phyloP scores from a whole-genome alignment of 2,888 invertebrate genomes.

The Drosophila imparisetae region DNA sequence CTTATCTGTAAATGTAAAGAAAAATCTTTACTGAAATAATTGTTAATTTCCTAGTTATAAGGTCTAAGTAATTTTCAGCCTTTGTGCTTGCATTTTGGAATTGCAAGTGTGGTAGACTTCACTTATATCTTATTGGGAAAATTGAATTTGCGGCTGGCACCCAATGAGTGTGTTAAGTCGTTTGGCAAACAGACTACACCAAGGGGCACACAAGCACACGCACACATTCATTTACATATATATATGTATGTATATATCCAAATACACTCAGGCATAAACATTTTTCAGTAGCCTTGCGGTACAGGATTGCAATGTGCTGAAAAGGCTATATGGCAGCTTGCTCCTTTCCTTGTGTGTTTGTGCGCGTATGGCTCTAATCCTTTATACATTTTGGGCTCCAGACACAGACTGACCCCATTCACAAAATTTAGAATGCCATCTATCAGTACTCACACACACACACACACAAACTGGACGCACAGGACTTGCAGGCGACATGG shows the following conservation, averaged over 20 bases:
- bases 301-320: conserved; percentile 36
- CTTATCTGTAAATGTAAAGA: neutral
- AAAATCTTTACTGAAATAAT: neutral
- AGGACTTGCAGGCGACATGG: conserved; percentile 71
- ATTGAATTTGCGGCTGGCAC: conserved; percentile 73
- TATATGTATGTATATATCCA: neutral
- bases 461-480: conserved; percentile 4
- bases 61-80: neutral
- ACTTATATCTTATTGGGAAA: conserved; percentile 55
- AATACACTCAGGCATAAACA: conserved; percentile 20
- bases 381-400: conserved; percentile 69
- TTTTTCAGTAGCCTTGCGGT: conserved; percentile 44
- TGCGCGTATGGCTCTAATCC: conserved; percentile 57
- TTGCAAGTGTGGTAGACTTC: conserved; percentile 18
- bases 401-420: conserved; percentile 74
- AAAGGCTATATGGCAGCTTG: conserved; percentile 9
- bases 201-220: conserved; percentile 30
- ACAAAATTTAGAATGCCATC: conserved; percentile 72
- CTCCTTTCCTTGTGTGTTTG: conserved; percentile 8
- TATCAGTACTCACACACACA: conserved; percentile 59
- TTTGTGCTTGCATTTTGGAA: conserved; percentile 22
- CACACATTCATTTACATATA: conserved; percentile 11
- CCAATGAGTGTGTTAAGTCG: conserved; percentile 75
- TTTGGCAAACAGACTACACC: conserved; percentile 66
- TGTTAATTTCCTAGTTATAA: neutral